These are phyloP conservation scores for Lepidothrix coronata DNA, from an alignment of 2,113 vertebrate genomes.

Conservation along the genomic window DNA sequence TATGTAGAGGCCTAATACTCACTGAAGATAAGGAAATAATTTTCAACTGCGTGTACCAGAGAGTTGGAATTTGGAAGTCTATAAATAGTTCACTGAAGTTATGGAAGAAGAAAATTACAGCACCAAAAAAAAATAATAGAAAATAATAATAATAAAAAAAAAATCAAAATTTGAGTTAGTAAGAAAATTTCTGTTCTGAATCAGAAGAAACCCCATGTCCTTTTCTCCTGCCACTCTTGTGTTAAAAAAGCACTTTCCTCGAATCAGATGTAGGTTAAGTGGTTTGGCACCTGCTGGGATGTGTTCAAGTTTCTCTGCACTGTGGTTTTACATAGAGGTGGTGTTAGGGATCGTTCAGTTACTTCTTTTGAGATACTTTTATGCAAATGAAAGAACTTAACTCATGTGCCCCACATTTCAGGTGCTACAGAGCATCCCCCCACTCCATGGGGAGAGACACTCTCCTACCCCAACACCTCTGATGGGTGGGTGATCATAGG, in stretches of 20 bases:
- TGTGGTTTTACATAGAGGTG: not conserved
- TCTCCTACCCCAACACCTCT: not conserved
- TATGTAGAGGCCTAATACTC: conserved; percentile 45
- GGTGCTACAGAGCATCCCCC: not conserved
- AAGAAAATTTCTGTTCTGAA: not conserved
- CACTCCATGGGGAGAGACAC: not conserved
- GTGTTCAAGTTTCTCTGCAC: not conserved
- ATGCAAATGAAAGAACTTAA: not conserved
- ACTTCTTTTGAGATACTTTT: not conserved
- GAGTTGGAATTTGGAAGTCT: not conserved
- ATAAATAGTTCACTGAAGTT: conserved; percentile 2
- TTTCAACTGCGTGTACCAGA: not conserved
- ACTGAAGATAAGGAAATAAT: not conserved
- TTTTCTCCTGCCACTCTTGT: not conserved
- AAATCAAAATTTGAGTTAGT: not conserved
- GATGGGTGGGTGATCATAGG: not conserved
- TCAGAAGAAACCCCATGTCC: not conserved
- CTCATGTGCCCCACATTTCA: not conserved
- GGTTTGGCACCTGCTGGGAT: not conserved
- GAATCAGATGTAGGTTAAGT: not conserved
- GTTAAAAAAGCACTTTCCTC: not conserved
- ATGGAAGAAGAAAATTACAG: not conserved
- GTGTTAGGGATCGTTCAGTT: not conserved
- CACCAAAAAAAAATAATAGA: not conserved
- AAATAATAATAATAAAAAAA: too few species aligned